These are phyloP conservation scores for Dasyornis broadbenti DNA, from an alignment of 2,113 vertebrate species.

Conservation along the genomic window DNA sequence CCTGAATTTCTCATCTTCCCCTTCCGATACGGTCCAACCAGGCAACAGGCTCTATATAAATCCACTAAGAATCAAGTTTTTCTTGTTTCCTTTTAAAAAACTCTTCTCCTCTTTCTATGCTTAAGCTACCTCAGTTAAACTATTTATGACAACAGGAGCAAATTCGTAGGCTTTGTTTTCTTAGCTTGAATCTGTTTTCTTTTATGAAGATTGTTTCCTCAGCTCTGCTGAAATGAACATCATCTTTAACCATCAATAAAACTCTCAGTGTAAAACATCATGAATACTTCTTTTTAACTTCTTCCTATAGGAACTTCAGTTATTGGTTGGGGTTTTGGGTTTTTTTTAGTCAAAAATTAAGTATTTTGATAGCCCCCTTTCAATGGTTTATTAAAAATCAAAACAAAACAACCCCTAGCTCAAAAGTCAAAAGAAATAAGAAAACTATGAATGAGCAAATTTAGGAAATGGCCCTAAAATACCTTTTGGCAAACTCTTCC, in stretches of 20 bases:
- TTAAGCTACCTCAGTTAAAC: neutral
- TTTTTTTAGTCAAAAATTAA: neutral
- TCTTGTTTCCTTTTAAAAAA: neutral
- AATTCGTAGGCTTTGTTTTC: neutral
- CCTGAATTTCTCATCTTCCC: neutral
- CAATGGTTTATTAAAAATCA: neutral
- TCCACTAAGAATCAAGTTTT: neutral
- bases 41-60: neutral
- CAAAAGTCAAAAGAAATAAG: neutral
- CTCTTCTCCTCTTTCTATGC: neutral
- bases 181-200: neutral
- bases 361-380: neutral
- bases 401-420: neutral
- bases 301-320: neutral
- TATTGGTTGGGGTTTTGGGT: neutral
- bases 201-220: neutral
- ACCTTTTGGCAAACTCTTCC: conserved; percentile 17
- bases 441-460: neutral
- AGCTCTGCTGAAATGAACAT: neutral
- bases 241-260: neutral
- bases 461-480: conserved; percentile 29
- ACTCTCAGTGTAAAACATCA: neutral
- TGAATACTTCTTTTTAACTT: neutral
- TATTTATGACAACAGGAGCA: neutral
- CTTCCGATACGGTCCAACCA: rapidly evolving